Conservation (phyloP, 2,888 invertebrate species). For the Cephus spinipes region DNA sequence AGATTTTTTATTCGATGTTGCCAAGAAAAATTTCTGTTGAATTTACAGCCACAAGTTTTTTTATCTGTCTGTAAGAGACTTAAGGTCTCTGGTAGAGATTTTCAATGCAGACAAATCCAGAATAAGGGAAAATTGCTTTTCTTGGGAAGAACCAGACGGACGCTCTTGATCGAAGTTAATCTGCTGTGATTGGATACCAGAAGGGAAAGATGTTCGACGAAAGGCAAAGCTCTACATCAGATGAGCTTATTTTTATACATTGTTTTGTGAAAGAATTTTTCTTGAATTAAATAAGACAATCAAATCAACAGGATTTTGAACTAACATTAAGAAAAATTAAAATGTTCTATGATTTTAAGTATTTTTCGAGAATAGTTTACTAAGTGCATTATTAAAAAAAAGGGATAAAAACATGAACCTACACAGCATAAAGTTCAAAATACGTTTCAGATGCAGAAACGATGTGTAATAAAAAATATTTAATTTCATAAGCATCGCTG, state of each 20-base stretch:
- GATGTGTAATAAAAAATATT: too few species aligned
- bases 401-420: neutral
- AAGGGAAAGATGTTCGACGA: neutral
- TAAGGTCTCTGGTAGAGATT: neutral
- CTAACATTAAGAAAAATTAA: neutral
- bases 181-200: neutral
- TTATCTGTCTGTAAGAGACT: neutral
- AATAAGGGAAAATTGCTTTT: neutral
- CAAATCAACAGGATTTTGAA: neutral
- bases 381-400: neutral
- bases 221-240: neutral
- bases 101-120: neutral
- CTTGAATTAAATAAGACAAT: neutral
- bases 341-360: neutral
- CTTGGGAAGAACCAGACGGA: neutral
- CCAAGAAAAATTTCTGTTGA: neutral
- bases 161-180: neutral
- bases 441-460: neutral
- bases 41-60: neutral
- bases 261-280: neutral
- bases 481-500: neutral
- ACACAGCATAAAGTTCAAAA: neutral
- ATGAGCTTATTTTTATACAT: neutral
- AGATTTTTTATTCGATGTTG: neutral
- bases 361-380: neutral